Evolutionary conservation across 1,140 invertebrate species (phyloP), one percentile per base, ranked within the genome.

Genomic region (Orchestia grillus): DNA sequence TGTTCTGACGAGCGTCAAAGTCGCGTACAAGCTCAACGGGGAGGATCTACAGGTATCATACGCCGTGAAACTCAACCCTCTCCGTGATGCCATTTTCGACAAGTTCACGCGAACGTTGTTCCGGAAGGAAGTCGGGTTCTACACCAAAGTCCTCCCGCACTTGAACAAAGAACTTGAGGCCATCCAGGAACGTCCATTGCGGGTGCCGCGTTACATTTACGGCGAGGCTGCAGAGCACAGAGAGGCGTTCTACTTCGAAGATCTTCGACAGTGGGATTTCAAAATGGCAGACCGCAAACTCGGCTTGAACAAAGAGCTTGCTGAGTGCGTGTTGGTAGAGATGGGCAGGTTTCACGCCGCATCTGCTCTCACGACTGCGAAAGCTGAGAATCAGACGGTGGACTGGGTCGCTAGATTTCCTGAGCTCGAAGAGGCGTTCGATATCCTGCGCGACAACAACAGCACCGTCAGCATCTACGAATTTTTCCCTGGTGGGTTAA

Each of bases 31-130:
- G 28, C 88, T 91, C 6, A 44, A 91, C 41, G 88, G 88, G 23
- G 44, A 11, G 28, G 4, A 11, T 91, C 28, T 15, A 43, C 41
- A 91, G 44, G 42, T 41, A 91, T 91, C 88, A 3, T 91, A 91
- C 41, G 88, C 42, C 28, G 88, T 91, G 41, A 91, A 91, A 41
- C 88, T 91, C 41, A 91, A 91, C 44, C 88, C 88, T 91, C 88
- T 91, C 41, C 88, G 88, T 19, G 88, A 91, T 44, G 41, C 88
- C 88, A 91, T 43, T 15, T 91, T 91, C 41, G 88, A 91, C 41
- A 42, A 41, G 88, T 91, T 91, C 88, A 91, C 88, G 3, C 28
- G 88, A 91, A 44, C 88, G 41, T 41, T 91, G 6, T 91, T 91
- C 88, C 15, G 23, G 88, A 91, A 91, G 88, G 88, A 91, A 28